phyloP scores from a whole-genome alignment of 1,140 invertebrate genomes.

The Rhopalosiphum padi region DNA sequence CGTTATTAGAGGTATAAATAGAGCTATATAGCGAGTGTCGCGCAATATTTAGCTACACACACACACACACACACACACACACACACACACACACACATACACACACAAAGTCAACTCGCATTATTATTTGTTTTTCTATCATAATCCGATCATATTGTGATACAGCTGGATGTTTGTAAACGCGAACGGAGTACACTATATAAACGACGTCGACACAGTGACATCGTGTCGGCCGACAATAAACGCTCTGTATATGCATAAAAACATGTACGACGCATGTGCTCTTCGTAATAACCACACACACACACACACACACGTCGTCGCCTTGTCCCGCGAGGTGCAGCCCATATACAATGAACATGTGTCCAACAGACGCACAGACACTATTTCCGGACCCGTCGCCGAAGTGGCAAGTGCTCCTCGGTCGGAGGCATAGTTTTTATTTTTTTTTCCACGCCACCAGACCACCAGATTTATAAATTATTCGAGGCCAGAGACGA shows the following conservation, averaged over 20 bases:
- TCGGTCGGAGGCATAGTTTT: slow-evolving; percentile 7
- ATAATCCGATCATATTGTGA: not conserved
- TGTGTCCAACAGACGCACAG: slow-evolving; percentile 53
- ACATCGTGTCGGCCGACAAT: not conserved
- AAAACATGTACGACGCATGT: not conserved
- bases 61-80: not conserved
- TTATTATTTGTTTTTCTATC: not conserved
- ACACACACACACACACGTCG: not conserved
- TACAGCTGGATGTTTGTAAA: not conserved
- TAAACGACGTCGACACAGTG: not conserved
- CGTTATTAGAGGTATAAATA: not conserved
- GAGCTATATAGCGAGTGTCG: not conserved
- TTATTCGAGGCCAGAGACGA: not conserved
- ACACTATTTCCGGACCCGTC: slow-evolving; percentile 47
- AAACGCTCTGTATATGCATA: not conserved
- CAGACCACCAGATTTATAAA: not conserved
- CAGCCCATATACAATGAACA: slow-evolving; percentile 30
- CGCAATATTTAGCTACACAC: not conserved
- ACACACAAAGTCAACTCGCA: not conserved
- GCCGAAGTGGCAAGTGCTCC: not conserved
- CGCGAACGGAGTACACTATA: not conserved
- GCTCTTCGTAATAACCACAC: not conserved
- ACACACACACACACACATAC: not conserved
- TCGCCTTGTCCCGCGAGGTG: not conserved
- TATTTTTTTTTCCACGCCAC: not conserved